These are phyloP conservation scores for Leptatherina wallacei DNA, from an alignment of 2,797 vertebrate species.

Conservation along the genomic window DNA sequence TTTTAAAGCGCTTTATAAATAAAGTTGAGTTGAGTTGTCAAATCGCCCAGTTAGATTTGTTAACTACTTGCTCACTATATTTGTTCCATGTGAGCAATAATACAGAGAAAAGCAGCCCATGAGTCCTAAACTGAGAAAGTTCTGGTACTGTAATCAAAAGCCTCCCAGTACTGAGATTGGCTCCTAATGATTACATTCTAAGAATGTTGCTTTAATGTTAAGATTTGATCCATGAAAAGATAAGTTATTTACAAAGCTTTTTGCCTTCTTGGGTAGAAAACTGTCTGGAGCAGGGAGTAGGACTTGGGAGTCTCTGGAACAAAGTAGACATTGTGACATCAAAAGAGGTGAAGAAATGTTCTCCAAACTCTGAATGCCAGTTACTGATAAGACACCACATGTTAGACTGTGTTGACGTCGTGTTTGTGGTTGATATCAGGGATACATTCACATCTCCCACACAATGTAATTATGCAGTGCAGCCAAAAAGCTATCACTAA, in stretches of 20 bases:
- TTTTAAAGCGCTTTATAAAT: no score
- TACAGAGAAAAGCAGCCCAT: not conserved
- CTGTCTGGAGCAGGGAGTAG: not conserved
- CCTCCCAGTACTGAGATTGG: not conserved
- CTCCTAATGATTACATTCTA: not conserved
- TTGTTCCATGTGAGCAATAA: not conserved
- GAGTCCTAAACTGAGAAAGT: not conserved
- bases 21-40: no score
- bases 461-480: not conserved
- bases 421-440: not conserved
- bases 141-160: not conserved
- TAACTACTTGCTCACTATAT: not conserved
- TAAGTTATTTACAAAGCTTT: constrained; percentile 8
- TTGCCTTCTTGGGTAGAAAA: not conserved
- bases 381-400: not conserved
- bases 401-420: not conserved
- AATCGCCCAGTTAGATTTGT: not conserved
- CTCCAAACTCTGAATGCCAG: not conserved
- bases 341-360: not conserved
- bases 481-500: not conserved
- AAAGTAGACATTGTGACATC: not conserved
- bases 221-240: not conserved
- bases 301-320: not conserved
- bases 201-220: not conserved
- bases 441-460: not conserved